Conservation (phyloP, 2,113 vertebrate genomes). For the Amblyopsis rosae region DNA sequence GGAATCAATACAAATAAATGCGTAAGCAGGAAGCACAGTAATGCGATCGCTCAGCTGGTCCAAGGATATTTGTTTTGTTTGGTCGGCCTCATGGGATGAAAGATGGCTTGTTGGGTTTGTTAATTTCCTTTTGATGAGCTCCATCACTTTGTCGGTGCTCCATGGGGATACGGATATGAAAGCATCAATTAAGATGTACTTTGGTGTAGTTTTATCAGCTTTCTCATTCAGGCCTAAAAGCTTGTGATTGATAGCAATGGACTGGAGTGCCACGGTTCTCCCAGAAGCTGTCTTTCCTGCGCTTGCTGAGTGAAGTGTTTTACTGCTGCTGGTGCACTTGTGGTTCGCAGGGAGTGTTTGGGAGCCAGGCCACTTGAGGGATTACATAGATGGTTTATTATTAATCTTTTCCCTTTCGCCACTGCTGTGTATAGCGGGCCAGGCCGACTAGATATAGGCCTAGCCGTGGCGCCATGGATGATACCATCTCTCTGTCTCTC, state of each 20-base stretch:
- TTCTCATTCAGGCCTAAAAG: conserved; percentile 40
- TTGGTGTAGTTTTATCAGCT: conserved; percentile 47
- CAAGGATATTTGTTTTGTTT: conserved; percentile 34
- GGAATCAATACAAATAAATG: conserved; percentile 12
- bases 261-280: conserved; percentile 28
- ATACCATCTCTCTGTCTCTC: conserved; percentile 40
- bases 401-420: conserved; percentile 56
- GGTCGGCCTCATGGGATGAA: conserved; percentile 39
- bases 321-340: conserved; percentile 54
- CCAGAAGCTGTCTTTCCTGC: conserved; percentile 53
- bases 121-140: conserved; percentile 65
- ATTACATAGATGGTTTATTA: conserved; percentile 62
- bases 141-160: conserved; percentile 43
- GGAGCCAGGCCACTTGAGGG: conserved; percentile 58
- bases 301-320: conserved; percentile 58
- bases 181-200: conserved; percentile 66
- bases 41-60: conserved; percentile 30
- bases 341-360: conserved; percentile 60
- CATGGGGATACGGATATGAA: conserved; percentile 46
- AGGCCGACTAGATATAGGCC: conserved; percentile 29
- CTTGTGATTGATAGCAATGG: conserved; percentile 61
- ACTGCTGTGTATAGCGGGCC: conserved; percentile 28
- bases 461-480: conserved; percentile 34
- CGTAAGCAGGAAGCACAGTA: conserved; percentile 36
- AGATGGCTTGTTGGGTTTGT: conserved; percentile 48